These are phyloP conservation scores for Bothrops jararaca DNA, from an alignment of 2,113 vertebrate genomes.

Conservation along the genomic window DNA sequence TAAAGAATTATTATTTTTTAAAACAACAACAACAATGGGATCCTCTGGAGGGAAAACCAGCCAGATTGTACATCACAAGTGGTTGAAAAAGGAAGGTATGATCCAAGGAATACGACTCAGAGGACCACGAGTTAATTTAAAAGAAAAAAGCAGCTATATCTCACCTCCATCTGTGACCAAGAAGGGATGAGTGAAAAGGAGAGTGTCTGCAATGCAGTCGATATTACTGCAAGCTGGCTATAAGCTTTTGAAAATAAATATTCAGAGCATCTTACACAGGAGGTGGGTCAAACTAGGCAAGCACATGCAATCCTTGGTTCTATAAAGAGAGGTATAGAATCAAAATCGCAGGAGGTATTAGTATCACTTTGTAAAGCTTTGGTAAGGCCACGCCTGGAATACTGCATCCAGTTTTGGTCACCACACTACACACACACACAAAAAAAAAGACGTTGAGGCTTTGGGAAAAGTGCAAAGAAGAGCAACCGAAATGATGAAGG, in stretches of 20 bases:
- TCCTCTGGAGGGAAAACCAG: constrained; percentile 54
- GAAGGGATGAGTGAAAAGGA: constrained; percentile 22
- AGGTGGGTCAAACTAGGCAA: background rate
- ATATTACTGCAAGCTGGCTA: constrained; percentile 58
- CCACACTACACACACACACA: background rate
- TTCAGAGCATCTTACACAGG: background rate
- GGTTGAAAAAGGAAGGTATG: constrained; percentile 54
- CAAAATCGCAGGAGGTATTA: background rate
- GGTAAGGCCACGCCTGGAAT: background rate
- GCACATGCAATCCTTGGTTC: background rate
- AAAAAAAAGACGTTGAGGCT: background rate
- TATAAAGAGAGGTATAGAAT: background rate
- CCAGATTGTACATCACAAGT: constrained; percentile 51
- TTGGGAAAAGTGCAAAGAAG: background rate
- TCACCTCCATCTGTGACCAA: constrained; percentile 57
- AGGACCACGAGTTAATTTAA: constrained; percentile 32
- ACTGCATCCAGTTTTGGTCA: background rate
- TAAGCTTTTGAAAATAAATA: constrained; percentile 20
- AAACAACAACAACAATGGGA: constrained; percentile 33
- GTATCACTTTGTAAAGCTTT: background rate
- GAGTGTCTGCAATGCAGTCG: constrained; percentile 68
- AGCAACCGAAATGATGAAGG: background rate
- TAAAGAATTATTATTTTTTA: constrained; percentile 22
- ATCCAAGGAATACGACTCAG: constrained; percentile 47
- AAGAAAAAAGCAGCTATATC: constrained; percentile 48